These are phyloP conservation scores for Unio delphinus DNA, from an alignment of 2,888 invertebrate genomes.

Conservation along the genomic window DNA sequence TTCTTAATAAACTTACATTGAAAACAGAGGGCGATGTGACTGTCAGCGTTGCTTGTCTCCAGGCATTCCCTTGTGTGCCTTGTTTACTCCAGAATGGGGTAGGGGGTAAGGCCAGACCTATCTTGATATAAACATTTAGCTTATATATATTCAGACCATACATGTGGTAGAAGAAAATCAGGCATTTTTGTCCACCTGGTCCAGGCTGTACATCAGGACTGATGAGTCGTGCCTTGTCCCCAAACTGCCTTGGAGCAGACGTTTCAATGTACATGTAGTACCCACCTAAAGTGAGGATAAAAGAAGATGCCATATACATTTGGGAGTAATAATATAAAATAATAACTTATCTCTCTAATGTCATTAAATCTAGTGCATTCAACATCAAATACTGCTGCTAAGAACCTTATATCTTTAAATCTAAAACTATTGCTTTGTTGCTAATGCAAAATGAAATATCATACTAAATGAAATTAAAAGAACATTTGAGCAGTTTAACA, in stretches of 20 bases:
- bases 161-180: constrained; percentile 64
- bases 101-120: constrained; percentile 36
- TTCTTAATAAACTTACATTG: constrained; percentile 42
- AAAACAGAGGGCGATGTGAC: constrained; percentile 35
- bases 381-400: no score
- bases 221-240: constrained; percentile 54
- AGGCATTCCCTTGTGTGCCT: constrained; percentile 59
- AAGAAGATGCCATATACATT: no score
- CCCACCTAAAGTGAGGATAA: constrained; percentile 32
- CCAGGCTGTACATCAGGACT: constrained; percentile 47
- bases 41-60: constrained; percentile 48
- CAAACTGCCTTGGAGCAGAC: constrained; percentile 30
- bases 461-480: no score
- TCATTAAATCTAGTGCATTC: no score
- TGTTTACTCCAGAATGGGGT: constrained; percentile 48
- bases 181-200: constrained; percentile 42
- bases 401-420: no score
- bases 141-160: constrained; percentile 51
- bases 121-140: constrained; percentile 51
- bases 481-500: no score
- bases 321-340: no score
- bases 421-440: no score
- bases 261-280: constrained; percentile 64
- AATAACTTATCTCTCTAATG: no score
- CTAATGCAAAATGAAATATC: no score